phyloP scores from a whole-genome alignment of 2,888 invertebrate species.

The Platypus cylindrus region DNA sequence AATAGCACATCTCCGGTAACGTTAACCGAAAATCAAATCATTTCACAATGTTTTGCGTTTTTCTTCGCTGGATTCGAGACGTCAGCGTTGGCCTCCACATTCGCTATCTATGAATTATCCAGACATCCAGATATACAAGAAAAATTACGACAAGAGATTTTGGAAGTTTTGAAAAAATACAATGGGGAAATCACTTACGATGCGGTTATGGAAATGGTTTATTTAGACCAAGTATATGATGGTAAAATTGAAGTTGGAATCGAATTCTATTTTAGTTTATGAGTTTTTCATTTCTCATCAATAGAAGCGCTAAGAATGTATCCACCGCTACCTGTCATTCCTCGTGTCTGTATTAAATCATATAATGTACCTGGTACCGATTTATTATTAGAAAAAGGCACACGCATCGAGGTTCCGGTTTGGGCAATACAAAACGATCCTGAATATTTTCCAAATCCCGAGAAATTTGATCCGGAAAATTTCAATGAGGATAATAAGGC shows the following conservation, averaged over 20 bases:
- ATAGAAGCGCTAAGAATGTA: constrained; percentile 23
- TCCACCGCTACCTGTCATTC: constrained; percentile 16
- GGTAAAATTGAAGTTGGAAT: constrained; percentile 2
- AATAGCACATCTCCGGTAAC: constrained; percentile 7
- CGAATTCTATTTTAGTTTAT: not conserved
- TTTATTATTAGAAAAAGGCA: constrained; percentile 17
- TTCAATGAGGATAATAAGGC: constrained; percentile 42
- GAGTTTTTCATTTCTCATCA: not conserved
- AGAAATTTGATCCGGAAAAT: constrained; percentile 47
- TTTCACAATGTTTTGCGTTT: constrained; percentile 20
- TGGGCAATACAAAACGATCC: constrained; percentile 21
- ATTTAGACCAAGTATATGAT: constrained; percentile 31
- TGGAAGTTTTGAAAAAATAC: constrained; percentile 12
- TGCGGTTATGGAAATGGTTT: constrained; percentile 13
- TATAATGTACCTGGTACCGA: constrained; percentile 20
- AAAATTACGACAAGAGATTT: constrained; percentile 17
- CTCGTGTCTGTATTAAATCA: constrained; percentile 18
- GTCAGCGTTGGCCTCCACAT: constrained; percentile 21
- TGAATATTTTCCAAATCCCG: constrained; percentile 39
- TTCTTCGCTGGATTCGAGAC: constrained; percentile 22
- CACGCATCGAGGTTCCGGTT: constrained; percentile 16
- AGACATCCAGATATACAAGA: constrained; percentile 18
- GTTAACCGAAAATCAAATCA: constrained; percentile 26
- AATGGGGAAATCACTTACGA: constrained; percentile 10
- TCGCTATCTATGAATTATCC: constrained; percentile 18